Conservation (phyloP, 2,888 invertebrate genomes). For the Dryomyza anilis region DNA sequence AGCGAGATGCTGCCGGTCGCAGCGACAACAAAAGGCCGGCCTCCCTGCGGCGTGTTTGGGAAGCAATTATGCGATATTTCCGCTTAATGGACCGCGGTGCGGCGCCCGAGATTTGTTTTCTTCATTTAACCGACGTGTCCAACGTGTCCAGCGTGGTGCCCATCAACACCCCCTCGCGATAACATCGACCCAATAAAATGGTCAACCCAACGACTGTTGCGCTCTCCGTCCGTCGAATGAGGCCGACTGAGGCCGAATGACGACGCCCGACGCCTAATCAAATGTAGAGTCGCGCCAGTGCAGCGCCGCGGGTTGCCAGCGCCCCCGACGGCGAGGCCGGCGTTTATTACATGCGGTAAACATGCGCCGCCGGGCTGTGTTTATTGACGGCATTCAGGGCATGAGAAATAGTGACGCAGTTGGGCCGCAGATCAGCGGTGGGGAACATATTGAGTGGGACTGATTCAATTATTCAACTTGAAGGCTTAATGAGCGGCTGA, state of each 20-base stretch:
- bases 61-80: slow-evolving; percentile 62
- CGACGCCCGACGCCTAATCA: slow-evolving; percentile 41
- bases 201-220: not conserved
- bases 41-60: slow-evolving; percentile 56
- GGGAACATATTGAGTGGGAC: not conserved
- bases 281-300: slow-evolving; percentile 50
- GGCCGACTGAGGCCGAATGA: not conserved
- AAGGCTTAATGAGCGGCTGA: slow-evolving; percentile 18
- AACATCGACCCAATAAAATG: not conserved
- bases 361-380: not conserved
- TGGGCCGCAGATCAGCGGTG: not conserved
- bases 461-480: slow-evolving; percentile 19
- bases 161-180: slow-evolving; percentile 5
- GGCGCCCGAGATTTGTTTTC: slow-evolving; percentile 55
- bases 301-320: slow-evolving; percentile 55
- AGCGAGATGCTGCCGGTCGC: not conserved
- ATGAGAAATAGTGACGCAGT: not conserved
- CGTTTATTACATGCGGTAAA: slow-evolving; percentile 36
- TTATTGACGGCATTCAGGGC: not conserved
- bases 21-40: slow-evolving; percentile 19
- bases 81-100: slow-evolving; percentile 60
- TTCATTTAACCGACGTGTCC: too few species aligned
- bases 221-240: too few species aligned
- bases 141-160: not conserved
- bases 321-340: slow-evolving; percentile 52